These are phyloP conservation scores for Vulpes vulpes DNA, from an alignment of 2,113 vertebrate genomes.

Conservation along the genomic window DNA sequence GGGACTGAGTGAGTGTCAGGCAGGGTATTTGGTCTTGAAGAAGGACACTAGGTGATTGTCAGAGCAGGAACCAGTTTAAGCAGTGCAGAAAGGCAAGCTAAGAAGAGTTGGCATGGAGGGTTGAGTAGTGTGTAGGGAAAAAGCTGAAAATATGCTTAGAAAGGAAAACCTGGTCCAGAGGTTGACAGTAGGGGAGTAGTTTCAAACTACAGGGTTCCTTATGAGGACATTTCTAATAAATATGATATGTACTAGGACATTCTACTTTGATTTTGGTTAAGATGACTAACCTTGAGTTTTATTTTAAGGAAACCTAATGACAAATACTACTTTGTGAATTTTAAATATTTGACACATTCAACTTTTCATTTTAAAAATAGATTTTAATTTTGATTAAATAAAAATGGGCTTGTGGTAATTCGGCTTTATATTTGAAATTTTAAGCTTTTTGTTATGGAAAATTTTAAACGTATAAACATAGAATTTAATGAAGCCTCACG, in stretches of 20 bases:
- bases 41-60: neutral
- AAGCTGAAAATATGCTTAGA: neutral
- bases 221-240: neutral
- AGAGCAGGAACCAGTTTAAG: neutral
- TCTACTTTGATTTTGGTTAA: constrained; percentile 18
- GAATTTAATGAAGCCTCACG: neutral
- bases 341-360: constrained; percentile 24
- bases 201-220: neutral
- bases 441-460: neutral
- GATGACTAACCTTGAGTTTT: neutral
- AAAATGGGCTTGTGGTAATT: constrained; percentile 12
- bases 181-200: neutral
- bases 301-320: constrained; percentile 31
- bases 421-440: constrained; percentile 54
- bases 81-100: neutral
- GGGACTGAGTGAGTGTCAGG: neutral
- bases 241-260: neutral
- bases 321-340: constrained; percentile 25
- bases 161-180: neutral
- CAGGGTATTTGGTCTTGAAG: neutral
- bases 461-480: neutral
- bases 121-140: neutral
- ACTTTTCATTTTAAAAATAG: constrained; percentile 29
- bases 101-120: neutral
- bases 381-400: constrained; percentile 39